phyloP scores from a whole-genome alignment of 2,888 invertebrate genomes.

The Microctonus aethiopoides region DNA sequence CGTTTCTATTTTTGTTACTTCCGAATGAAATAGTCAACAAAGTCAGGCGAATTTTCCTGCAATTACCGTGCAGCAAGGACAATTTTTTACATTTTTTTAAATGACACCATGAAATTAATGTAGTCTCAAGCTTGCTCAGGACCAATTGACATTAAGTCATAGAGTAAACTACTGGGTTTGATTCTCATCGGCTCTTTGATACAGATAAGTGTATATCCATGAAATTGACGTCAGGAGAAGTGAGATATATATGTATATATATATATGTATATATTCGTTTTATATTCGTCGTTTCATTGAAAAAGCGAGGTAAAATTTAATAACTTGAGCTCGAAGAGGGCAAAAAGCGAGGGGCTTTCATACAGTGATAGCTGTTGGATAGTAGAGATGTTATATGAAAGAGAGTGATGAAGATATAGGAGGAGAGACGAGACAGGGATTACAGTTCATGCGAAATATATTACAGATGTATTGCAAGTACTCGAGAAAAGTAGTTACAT shows the following conservation, averaged over 20 bases:
- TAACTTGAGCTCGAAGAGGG: constrained; percentile 46
- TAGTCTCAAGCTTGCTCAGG: no score
- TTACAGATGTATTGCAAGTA: constrained; percentile 2
- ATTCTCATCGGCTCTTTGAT: no score
- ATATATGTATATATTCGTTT: no score
- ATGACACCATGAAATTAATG: no score
- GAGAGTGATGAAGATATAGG: background rate
- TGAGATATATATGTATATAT: background rate
- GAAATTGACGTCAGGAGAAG: background rate
- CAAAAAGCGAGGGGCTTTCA: constrained; percentile 18
- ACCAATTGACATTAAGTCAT: no score
- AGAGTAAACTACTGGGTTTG: no score
- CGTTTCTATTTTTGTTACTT: no score
- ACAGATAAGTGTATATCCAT: background rate
- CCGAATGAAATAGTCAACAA: no score
- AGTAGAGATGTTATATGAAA: constrained; percentile 28
- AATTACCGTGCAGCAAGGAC: no score
- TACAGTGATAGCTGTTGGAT: constrained; percentile 10
- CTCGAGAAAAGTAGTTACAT: background rate
- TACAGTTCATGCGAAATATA: constrained; percentile 7
- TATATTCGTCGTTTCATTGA: background rate
- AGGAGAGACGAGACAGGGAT: constrained; percentile 26
- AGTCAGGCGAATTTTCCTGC: no score
- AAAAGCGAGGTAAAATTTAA: constrained; percentile 43
- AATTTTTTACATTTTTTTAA: no score